phyloP scores from a whole-genome alignment of 2,797 vertebrate species.

The Rhinophrynus dorsalis region DNA sequence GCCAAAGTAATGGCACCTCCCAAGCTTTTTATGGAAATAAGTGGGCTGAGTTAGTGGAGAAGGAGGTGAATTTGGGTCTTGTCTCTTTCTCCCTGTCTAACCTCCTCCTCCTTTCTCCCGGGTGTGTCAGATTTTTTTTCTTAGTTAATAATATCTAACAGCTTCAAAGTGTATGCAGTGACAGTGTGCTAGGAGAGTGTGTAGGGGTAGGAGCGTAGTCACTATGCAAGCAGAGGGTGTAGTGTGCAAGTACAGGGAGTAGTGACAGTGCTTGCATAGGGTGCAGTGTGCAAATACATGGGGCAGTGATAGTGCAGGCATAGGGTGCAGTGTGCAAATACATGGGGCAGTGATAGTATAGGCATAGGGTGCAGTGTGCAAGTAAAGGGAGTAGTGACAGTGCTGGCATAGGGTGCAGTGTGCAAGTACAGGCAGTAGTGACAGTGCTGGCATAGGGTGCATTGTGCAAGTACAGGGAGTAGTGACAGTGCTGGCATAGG shows the following conservation, averaged over 20 bases:
- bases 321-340: too few species aligned
- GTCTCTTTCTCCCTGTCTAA: conserved; percentile 48
- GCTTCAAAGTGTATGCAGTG: conserved; percentile 76
- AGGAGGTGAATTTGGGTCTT: conserved; percentile 52
- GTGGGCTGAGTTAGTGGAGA: conserved; percentile 41
- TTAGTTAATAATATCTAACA: conserved; percentile 79
- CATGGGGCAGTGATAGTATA: conserved; percentile 83
- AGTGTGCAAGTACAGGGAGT: conserved; percentile 36
- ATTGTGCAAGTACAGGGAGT: too few species aligned
- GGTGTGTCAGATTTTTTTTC: conserved; percentile 73
- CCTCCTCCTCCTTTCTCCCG: conserved; percentile 53
- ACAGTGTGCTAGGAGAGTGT: conserved; percentile 73
- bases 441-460: not conserved
- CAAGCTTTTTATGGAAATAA: conserved; percentile 69
- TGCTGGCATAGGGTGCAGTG: conserved; percentile 69
- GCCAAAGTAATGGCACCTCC: conserved; percentile 71
- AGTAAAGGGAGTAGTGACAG: conserved; percentile 55
- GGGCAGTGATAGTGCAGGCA: too few species aligned
- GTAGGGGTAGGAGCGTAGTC: not conserved
- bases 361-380: conserved; percentile 55
- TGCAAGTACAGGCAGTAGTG: not conserved
- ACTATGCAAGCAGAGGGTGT: conserved; percentile 73
- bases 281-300: too few species aligned
- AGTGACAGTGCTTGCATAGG: not conserved
- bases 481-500: too few species aligned